Evolutionary conservation across 1,140 invertebrate species (phyloP).

Genomic region (Drosophila chauvacae): DNA sequence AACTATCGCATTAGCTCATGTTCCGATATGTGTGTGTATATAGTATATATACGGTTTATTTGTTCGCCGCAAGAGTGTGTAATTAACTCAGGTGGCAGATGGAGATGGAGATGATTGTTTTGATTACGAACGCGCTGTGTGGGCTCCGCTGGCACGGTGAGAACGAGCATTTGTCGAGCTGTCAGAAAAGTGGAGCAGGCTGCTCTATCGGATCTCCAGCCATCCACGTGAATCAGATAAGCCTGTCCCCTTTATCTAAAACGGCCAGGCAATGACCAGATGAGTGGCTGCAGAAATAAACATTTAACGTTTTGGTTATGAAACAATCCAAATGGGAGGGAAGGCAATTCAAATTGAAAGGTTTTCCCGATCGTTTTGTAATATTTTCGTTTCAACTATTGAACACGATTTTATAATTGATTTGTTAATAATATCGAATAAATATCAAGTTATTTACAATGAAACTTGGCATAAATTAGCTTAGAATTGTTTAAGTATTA

Average conservation of each 20-base stretch:
- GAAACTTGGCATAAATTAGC: too few species aligned
- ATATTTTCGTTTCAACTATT: background rate
- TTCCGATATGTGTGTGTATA: constrained; percentile 11
- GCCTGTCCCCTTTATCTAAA: constrained; percentile 28
- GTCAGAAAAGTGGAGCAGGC: constrained; percentile 43
- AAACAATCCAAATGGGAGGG: background rate
- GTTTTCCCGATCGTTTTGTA: background rate
- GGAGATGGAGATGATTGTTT: constrained; percentile 13
- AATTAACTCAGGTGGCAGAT: constrained; percentile 39
- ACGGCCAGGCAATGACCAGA: constrained; percentile 15
- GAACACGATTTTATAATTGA: background rate
- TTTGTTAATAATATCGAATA: too few species aligned
- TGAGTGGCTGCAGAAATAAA: constrained; percentile 11
- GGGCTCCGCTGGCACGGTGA: constrained; percentile 24
- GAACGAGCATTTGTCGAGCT: constrained; percentile 44
- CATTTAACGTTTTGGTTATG: constrained; percentile 5
- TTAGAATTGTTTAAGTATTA: too few species aligned
- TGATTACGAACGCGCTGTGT: constrained; percentile 39
- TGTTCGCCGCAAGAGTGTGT: constrained; percentile 23
- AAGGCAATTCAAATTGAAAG: background rate
- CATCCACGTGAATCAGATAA: constrained; percentile 51
- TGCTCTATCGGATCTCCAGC: constrained; percentile 1
- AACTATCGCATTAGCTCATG: constrained; percentile 45
- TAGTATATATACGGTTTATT: background rate
- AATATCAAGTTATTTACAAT: too few species aligned